Evolutionary conservation across 2,888 invertebrate genomes (phyloP), one percentile per base, ranked within the genome.

Genomic region (Phrixothrix hirtus): DNA sequence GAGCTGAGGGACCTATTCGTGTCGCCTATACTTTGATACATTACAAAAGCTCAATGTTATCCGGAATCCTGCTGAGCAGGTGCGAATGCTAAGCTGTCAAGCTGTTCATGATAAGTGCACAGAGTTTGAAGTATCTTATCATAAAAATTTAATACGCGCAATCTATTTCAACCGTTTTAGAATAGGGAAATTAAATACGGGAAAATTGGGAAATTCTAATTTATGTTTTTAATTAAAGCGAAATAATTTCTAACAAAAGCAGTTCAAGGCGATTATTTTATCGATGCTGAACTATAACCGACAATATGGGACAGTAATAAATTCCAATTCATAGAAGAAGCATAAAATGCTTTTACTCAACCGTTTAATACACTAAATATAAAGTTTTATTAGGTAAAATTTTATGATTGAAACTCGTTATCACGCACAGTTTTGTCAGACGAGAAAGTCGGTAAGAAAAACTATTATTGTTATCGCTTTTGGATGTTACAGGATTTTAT

Each of bases 21-120:
- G 57, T 57, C 56, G 52, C 55, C 45, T 47, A 50, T 55, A 52
- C 58, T 52, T 57, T 61, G 59, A 61, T 57, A 46, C 57, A 61
- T 59, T 55, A 49, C 53, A 39, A 30, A 32, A 53, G 47, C 51
- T 56, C 51, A 54, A 35, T 32, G 44, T 39, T 51, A 34, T 39
- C 43, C 48, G 37, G 42, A 44, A 37, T 46, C 49, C 53, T 56
- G 58, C 55, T 50, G 47, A 50, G 56, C 53, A 45, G 52, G 46
- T 39, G 42, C 37, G 49, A 48, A 35, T 25, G 26, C 21, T 32
- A 35, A 35, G 26, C 29, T 41, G 42, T 21, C 14, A 17, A n/a
- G n/a, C n/a, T n/a, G n/a, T n/a, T n/a, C n/a, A n/a, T n/a, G n/a
- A n/a, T n/a, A n/a, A n/a, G n/a, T n/a, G n/a, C n/a, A n/a, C n/a